Percentiles rank a stretch among this genome's conserved stretches.
Evolutionary conservation across 2,888 invertebrate genomes (phyloP).

Genomic region (Andrena haemorrhoa): DNA sequence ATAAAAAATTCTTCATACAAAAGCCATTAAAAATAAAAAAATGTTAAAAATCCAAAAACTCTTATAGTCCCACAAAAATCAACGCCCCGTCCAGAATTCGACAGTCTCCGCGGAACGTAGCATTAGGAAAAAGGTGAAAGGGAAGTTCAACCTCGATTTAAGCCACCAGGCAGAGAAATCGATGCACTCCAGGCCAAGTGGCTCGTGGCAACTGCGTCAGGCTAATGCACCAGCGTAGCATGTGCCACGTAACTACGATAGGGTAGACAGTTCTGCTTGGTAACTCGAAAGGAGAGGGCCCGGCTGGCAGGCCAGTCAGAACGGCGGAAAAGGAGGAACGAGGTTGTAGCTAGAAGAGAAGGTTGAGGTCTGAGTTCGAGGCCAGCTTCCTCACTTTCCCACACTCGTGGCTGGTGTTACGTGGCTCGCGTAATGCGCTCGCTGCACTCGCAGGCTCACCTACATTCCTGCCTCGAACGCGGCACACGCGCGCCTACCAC

Average conservation of each 20-base stretch:
- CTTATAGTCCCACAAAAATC: not conserved
- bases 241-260: constrained; percentile 38
- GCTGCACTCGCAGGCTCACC: constrained; percentile 55
- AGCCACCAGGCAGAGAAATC: constrained; percentile 12
- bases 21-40: too few relatives aligned
- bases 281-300: constrained; percentile 44
- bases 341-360: constrained; percentile 74
- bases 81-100: not conserved
- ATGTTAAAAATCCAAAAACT: not conserved
- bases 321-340: constrained; percentile 60
- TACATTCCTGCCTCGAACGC: constrained; percentile 45
- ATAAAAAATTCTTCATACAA: too few relatives aligned
- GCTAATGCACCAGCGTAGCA: not conserved
- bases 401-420: constrained; percentile 77
- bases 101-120: not conserved
- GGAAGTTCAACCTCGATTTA: not conserved
- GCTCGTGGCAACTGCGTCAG: constrained; percentile 13
- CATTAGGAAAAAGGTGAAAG: not conserved
- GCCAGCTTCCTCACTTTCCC: constrained; percentile 83
- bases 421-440: constrained; percentile 60
- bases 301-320: constrained; percentile 60
- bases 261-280: constrained; percentile 48
- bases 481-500: constrained; percentile 1
- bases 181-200: not conserved
- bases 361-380: constrained; percentile 84